These are phyloP conservation scores for Erinaceus europaeus DNA, from an alignment of 2,113 vertebrate species.

Conservation along the genomic window DNA sequence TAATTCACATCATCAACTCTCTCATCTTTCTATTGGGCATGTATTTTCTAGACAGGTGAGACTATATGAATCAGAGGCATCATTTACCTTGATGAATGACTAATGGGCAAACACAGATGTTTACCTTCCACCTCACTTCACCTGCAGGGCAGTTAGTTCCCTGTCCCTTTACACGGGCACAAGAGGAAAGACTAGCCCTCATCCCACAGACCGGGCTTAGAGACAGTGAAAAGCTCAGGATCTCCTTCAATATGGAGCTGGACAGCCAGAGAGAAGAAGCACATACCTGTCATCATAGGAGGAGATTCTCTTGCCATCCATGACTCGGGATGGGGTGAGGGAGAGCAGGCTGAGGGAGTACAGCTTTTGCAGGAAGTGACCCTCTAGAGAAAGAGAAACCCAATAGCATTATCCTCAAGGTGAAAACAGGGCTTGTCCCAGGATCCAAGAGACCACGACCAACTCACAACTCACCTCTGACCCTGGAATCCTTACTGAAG, in stretches of 20 bases:
- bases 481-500: constrained; percentile 83
- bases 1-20: not conserved
- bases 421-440: not conserved
- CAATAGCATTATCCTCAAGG: not conserved
- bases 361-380: constrained; percentile 86
- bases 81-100: not conserved
- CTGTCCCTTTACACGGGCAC: not conserved
- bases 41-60: constrained; percentile 11
- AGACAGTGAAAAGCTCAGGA: not conserved
- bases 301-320: constrained; percentile 88
- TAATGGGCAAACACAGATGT: not conserved
- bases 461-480: constrained; percentile 82
- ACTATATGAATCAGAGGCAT: not conserved
- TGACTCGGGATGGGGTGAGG: constrained; percentile 89
- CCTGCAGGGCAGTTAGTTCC: not conserved
- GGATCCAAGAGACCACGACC: not conserved
- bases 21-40: not conserved
- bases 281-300: constrained; percentile 91
- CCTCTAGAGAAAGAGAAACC: constrained; percentile 79
- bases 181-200: not conserved
- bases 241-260: not conserved
- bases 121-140: not conserved
- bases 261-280: not conserved
- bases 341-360: constrained; percentile 86
- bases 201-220: not conserved